A percentile compares a stretch with the other conserved stretches of the same genome.
Conservation (phyloP, 37 sponge, comb jelly and placozoan species). For the Ianthella basta region DNA sequence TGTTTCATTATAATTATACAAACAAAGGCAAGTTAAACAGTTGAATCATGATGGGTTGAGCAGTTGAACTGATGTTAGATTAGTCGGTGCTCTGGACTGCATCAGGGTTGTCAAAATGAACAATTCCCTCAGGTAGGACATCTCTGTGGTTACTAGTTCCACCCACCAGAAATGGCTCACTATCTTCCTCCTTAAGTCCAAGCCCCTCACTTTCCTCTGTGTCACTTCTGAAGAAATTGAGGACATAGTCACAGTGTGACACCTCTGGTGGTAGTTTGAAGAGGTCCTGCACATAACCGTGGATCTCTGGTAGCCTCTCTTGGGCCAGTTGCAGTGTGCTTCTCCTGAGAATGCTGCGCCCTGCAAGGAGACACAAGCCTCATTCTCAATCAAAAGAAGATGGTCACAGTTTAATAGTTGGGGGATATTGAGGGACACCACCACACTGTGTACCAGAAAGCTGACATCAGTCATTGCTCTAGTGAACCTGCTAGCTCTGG, state of each 20-base stretch:
- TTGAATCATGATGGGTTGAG: too few relatives aligned
- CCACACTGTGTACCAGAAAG: too few relatives aligned
- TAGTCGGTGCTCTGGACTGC: too few relatives aligned
- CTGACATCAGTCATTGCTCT: too few relatives aligned
- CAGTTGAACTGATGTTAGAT: too few relatives aligned
- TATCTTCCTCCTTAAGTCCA: not conserved
- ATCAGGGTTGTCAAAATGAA: too few relatives aligned
- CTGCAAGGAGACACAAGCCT: constrained; percentile 1
- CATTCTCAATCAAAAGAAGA: too few relatives aligned
- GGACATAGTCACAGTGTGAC: constrained; percentile 20
- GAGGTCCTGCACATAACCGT: constrained; percentile 64
- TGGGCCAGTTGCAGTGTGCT: constrained; percentile 66
- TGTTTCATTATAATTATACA: too few relatives aligned
- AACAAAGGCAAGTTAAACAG: too few relatives aligned
- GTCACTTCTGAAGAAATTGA: constrained; percentile 66
- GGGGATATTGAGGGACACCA: too few relatives aligned
- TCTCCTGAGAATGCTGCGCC: constrained; percentile 67
- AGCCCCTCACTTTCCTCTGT: constrained; percentile 52
- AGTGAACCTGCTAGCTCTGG: too few relatives aligned
- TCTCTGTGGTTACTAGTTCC: not conserved
- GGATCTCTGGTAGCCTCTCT: constrained; percentile 65
- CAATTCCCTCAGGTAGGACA: not conserved
- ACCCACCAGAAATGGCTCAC: not conserved
- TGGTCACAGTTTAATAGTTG: too few relatives aligned
- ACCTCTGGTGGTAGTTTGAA: constrained; percentile 52